A percentile compares a stretch with the other conserved stretches of the same genome.
Evolutionary conservation across 2,888 invertebrate genomes (phyloP).

Genomic region (Cistogaster globosa): DNA sequence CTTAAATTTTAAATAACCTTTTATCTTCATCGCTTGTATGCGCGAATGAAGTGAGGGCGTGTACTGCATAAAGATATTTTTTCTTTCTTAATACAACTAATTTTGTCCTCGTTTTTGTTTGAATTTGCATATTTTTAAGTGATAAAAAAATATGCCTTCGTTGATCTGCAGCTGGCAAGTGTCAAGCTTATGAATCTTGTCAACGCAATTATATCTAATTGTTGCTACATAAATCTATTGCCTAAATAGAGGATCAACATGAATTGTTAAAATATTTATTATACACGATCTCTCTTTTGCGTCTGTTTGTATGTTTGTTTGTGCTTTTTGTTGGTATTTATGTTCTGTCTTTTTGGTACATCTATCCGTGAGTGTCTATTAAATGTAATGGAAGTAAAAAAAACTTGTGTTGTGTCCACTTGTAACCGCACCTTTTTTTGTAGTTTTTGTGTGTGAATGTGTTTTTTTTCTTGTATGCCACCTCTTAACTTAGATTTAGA

Average conservation of each 20-base stretch:
- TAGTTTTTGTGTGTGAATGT: background rate
- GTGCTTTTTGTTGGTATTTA: background rate
- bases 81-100: slow-evolving; percentile 4
- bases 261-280: slow-evolving; percentile 68
- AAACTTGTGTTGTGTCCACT: slow-evolving; percentile 64
- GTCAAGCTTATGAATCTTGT: slow-evolving; percentile 70
- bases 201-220: slow-evolving; percentile 71
- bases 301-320: background rate
- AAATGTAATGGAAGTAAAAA: slow-evolving; percentile 47
- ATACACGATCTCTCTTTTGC: slow-evolving; percentile 59
- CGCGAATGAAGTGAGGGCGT: slow-evolving; percentile 54
- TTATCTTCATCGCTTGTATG: slow-evolving; percentile 25
- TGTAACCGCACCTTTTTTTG: slow-evolving; percentile 67
- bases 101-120: slow-evolving; percentile 5
- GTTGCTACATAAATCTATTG: slow-evolving; percentile 70
- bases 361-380: slow-evolving; percentile 34
- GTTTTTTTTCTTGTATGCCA: slow-evolving; percentile 52
- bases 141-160: slow-evolving; percentile 55
- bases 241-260: slow-evolving; percentile 65
- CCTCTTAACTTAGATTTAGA: slow-evolving; percentile 69
- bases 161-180: slow-evolving; percentile 69
- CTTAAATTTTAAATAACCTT: slow-evolving; percentile 24
- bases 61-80: slow-evolving; percentile 21
- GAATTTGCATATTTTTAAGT: slow-evolving; percentile 59
- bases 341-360: background rate